Evolutionary conservation across 2,888 invertebrate genomes (phyloP).

Genomic region (Andricus quercusramuli): DNA sequence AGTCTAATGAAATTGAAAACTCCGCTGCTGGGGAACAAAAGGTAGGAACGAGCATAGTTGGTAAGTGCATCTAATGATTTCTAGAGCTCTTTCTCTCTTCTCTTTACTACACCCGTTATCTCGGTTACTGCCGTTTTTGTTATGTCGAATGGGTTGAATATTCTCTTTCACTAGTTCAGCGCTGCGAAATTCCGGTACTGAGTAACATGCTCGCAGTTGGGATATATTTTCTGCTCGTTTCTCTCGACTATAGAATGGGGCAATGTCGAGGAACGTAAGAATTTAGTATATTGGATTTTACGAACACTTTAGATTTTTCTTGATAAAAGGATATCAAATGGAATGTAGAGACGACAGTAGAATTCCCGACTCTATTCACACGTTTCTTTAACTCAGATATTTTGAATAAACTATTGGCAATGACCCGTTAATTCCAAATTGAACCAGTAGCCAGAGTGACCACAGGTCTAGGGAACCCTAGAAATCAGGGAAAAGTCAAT

Average conservation of each 20-base stretch:
- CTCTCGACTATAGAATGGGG: background rate
- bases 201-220: slow-evolving; percentile 10
- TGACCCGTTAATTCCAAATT: background rate
- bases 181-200: slow-evolving; percentile 8
- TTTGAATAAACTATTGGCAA: background rate
- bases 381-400: background rate
- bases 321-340: background rate
- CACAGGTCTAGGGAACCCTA: too few relatives aligned
- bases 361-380: background rate
- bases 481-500: too few relatives aligned
- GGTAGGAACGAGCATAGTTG: slow-evolving; percentile 23
- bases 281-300: slow-evolving; percentile 7
- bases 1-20: slow-evolving; percentile 40
- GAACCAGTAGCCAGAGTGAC: background rate
- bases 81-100: slow-evolving; percentile 34
- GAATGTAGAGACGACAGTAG: background rate
- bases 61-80: slow-evolving; percentile 38
- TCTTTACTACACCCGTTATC: slow-evolving; percentile 36
- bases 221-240: slow-evolving; percentile 23
- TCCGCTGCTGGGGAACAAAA: slow-evolving; percentile 31
- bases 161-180: slow-evolving; percentile 33
- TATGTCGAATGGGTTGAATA: slow-evolving; percentile 33
- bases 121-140: slow-evolving; percentile 33
- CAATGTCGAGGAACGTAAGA: background rate
- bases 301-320: background rate